Evolutionary conservation across 2,113 vertebrate genomes (phyloP).

Genomic region (Beaufortia kweichowensis): DNA sequence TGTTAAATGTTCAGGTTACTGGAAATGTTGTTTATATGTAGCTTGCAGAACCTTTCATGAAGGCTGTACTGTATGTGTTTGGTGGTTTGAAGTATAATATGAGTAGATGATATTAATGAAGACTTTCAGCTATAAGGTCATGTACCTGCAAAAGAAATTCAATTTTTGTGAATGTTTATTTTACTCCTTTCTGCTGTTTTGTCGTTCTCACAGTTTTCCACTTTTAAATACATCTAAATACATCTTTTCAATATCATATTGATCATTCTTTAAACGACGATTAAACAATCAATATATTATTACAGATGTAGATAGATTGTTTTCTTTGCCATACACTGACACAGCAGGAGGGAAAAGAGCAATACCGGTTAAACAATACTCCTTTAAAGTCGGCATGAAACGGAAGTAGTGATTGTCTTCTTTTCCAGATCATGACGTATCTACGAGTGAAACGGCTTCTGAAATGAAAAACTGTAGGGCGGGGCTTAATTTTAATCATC

Average conservation of each 20-base stretch:
- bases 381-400: no score
- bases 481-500: no score
- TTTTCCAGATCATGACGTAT: no score
- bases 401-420: no score
- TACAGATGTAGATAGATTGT: neutral
- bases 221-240: neutral
- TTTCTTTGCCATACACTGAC: neutral
- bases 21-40: neutral
- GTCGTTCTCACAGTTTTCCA: neutral
- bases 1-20: neutral
- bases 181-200: neutral
- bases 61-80: no score
- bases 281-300: neutral
- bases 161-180: slow-evolving; percentile 19
- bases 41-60: neutral
- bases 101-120: neutral
- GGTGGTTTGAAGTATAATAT: neutral
- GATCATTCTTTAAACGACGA: slow-evolving; percentile 8
- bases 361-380: slow-evolving; percentile 31
- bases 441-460: no score
- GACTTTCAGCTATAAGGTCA: no score
- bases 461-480: no score
- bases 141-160: neutral
- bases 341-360: slow-evolving; percentile 30
- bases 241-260: neutral